A percentile compares a stretch with the other conserved stretches of the same genome.
Evolutionary conservation across 2,888 invertebrate species (phyloP).

Genomic region (Pimpla rufipes): DNA sequence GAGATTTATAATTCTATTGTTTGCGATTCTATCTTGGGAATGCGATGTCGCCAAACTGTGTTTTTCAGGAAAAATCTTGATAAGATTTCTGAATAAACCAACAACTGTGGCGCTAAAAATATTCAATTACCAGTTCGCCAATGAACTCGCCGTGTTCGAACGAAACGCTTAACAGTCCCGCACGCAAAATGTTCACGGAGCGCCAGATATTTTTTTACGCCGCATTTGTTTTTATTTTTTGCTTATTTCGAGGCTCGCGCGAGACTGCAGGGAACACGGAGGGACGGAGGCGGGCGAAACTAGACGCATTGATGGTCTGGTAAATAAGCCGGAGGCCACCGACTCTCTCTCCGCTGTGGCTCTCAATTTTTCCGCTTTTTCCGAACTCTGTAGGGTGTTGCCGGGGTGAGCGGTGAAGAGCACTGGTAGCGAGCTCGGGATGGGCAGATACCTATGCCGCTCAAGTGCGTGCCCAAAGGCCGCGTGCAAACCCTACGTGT

Average conservation of each 20-base stretch:
- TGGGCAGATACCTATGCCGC: conserved; percentile 19
- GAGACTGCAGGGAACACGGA: background rate
- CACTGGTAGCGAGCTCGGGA: background rate
- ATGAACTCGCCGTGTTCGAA: no score
- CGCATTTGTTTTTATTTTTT: background rate
- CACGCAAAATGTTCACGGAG: no score
- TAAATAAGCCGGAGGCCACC: conserved; percentile 54
- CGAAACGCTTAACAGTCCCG: no score
- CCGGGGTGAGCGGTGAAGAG: conserved; percentile 17
- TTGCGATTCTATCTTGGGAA: background rate
- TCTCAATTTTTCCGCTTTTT: conserved; percentile 54
- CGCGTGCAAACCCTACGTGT: conserved; percentile 14
- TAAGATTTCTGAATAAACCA: no score
- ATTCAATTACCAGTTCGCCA: no score
- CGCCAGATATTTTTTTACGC: no score
- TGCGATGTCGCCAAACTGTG: no score
- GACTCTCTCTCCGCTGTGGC: conserved; percentile 34
- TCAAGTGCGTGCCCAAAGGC: conserved; percentile 7
- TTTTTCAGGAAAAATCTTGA: no score
- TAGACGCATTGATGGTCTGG: conserved; percentile 54
- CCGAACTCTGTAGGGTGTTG: conserved; percentile 11
- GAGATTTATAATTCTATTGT: background rate
- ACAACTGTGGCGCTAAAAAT: no score
- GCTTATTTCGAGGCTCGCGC: background rate
- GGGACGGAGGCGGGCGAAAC: conserved; percentile 17